phyloP scores from a whole-genome alignment of 2,888 invertebrate genomes.

The Galeopsomyia nigrocyanea region DNA sequence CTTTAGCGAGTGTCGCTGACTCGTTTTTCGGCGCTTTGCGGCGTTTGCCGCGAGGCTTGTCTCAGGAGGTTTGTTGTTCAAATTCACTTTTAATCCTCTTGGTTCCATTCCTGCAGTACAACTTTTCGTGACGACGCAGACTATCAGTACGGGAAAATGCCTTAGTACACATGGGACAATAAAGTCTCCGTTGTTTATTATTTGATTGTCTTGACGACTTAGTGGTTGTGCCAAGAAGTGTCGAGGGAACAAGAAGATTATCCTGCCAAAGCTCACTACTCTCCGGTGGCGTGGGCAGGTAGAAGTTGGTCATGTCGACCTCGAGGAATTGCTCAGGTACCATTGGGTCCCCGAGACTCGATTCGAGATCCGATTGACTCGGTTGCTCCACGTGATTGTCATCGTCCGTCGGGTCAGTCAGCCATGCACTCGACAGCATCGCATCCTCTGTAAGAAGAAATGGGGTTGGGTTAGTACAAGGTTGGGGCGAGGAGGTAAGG shows the following conservation, averaged over 20 bases:
- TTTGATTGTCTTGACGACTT: neutral
- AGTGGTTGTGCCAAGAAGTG: neutral
- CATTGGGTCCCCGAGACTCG: slow-evolving; percentile 30
- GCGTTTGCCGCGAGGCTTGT: neutral
- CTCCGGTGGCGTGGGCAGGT: slow-evolving; percentile 43
- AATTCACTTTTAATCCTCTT: neutral
- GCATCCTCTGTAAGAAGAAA: slow-evolving; percentile 44
- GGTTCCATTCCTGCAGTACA: slow-evolving; percentile 55
- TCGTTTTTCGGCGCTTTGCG: neutral
- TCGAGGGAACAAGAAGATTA: slow-evolving; percentile 19
- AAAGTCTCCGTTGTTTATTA: slow-evolving; percentile 34
- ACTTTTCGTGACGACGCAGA: slow-evolving; percentile 60
- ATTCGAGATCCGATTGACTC: neutral
- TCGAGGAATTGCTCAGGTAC: slow-evolving; percentile 47
- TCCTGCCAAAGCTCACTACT: slow-evolving; percentile 48
- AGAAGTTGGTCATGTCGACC: slow-evolving; percentile 47
- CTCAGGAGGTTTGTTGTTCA: neutral
- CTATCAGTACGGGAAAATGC: slow-evolving; percentile 60
- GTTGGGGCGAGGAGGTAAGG: neutral
- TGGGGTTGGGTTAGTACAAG: neutral
- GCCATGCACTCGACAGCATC: slow-evolving; percentile 47
- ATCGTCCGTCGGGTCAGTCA: slow-evolving; percentile 30
- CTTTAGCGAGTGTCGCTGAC: no score
- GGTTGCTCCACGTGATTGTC: slow-evolving; percentile 24
- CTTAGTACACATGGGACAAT: slow-evolving; percentile 54